Conservation (phyloP, 2,797 vertebrate genomes). For the Alfaro cultratus region DNA sequence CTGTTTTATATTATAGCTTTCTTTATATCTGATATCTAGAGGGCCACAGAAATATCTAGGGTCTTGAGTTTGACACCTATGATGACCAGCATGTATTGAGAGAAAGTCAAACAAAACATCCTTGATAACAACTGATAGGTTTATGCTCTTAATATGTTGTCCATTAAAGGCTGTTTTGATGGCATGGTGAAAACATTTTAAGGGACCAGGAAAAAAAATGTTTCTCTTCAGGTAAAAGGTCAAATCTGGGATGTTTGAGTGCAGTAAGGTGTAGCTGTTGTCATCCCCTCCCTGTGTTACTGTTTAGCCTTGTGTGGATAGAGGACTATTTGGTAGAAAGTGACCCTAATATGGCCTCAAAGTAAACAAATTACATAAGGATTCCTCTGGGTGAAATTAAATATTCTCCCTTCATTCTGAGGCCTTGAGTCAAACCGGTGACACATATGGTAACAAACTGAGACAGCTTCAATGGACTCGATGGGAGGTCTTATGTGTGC, state of each 20-base stretch:
- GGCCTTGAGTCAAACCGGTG: constrained; percentile 51
- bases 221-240: neutral
- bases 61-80: too few species aligned
- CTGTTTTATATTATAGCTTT: too few species aligned
- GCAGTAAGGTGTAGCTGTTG: neutral
- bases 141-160: neutral
- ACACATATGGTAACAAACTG: constrained; percentile 60
- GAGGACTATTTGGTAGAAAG: constrained; percentile 16
- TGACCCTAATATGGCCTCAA: constrained; percentile 31
- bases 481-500: constrained; percentile 62
- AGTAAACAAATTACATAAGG: constrained; percentile 43
- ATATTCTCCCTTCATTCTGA: constrained; percentile 20
- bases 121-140: neutral
- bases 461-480: constrained; percentile 64
- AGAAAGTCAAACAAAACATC: neutral
- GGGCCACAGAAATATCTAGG: too few species aligned
- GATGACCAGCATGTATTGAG: neutral
- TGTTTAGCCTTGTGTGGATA: neutral
- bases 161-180: neutral
- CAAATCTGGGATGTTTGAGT: neutral
- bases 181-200: neutral
- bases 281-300: neutral
- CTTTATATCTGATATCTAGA: too few species aligned
- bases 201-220: neutral
- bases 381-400: constrained; percentile 36